These are phyloP conservation scores for Dryocosmus kuriphilus DNA, from an alignment of 2,888 invertebrate species.

Conservation along the genomic window DNA sequence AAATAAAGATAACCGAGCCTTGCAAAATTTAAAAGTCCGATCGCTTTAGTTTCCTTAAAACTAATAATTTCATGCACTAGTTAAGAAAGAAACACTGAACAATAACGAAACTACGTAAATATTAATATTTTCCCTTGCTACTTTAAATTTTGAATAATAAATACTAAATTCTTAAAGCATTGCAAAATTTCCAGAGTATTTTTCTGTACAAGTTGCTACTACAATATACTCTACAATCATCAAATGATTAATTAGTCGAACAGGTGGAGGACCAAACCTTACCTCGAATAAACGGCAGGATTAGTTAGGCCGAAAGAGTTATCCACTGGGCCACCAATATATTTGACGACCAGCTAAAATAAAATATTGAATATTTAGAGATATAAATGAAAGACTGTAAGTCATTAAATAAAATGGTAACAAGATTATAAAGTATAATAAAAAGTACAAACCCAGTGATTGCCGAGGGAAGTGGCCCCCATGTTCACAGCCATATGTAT, in stretches of 20 bases:
- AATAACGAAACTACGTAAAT: neutral
- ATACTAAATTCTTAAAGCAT: constrained; percentile 21
- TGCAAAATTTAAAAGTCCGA: neutral
- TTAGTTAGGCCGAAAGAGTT: constrained; percentile 79
- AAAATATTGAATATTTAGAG: constrained; percentile 52
- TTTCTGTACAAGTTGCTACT: neutral
- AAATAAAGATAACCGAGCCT: neutral
- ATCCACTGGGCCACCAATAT: constrained; percentile 79
- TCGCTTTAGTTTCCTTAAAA: neutral
- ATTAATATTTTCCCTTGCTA: neutral
- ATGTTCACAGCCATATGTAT: constrained; percentile 85
- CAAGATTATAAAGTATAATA: constrained; percentile 29
- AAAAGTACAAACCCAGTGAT: constrained; percentile 77
- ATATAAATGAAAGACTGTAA: neutral
- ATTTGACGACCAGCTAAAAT: constrained; percentile 80
- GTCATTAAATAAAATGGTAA: constrained; percentile 4
- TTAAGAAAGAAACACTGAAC: neutral
- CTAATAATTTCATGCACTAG: neutral
- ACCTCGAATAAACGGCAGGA: constrained; percentile 82
- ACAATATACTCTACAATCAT: constrained; percentile 10
- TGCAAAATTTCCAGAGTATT: neutral
- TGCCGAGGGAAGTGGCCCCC: constrained; percentile 80
- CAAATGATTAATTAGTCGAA: constrained; percentile 40
- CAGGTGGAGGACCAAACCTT: constrained; percentile 61
- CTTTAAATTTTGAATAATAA: constrained; percentile 13